phyloP scores from a whole-genome alignment of 2,888 invertebrate genomes.

The Scaptomyza polygonia region DNA sequence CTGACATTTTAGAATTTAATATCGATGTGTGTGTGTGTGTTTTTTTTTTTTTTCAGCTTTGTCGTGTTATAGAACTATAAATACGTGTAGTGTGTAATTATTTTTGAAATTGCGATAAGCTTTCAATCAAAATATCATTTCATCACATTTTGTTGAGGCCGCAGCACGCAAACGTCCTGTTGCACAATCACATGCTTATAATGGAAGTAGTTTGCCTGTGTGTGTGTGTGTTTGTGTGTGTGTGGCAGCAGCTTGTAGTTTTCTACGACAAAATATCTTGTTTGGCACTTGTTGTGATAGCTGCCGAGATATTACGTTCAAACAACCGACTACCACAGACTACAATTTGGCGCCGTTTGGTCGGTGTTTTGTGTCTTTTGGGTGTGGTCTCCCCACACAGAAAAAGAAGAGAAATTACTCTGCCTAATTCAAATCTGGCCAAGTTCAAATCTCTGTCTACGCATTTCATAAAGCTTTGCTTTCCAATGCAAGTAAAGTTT shows the following conservation, averaged over 20 bases:
- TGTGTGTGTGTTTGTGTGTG: too few relatives aligned
- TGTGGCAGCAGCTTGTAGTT: conserved; percentile 9
- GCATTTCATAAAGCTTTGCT: not conserved
- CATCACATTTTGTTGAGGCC: conserved; percentile 21
- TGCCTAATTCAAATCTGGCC: too few relatives aligned
- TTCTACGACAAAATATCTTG: conserved; percentile 17
- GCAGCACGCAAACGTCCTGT: conserved; percentile 49
- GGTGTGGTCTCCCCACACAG: conserved; percentile 43
- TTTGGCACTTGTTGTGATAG: conserved; percentile 36
- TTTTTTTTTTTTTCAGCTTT: not conserved
- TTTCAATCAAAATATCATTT: conserved; percentile 52
- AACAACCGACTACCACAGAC: conserved; percentile 1
- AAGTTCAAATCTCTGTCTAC: not conserved
- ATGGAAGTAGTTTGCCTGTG: not conserved
- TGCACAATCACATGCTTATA: conserved; percentile 35
- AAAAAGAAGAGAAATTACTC: not conserved
- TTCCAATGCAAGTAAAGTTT: not conserved
- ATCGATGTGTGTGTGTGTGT: not conserved
- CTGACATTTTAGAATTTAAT: conserved; percentile 4
- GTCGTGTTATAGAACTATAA: conserved; percentile 32
- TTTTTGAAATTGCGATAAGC: conserved; percentile 34
- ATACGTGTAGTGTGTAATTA: conserved; percentile 35
- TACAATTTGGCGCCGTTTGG: conserved; percentile 33
- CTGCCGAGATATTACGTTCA: conserved; percentile 8
- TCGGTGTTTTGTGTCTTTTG: conserved; percentile 28